phyloP scores from a whole-genome alignment of 2,888 invertebrate genomes.

The Pandemis heparana region DNA sequence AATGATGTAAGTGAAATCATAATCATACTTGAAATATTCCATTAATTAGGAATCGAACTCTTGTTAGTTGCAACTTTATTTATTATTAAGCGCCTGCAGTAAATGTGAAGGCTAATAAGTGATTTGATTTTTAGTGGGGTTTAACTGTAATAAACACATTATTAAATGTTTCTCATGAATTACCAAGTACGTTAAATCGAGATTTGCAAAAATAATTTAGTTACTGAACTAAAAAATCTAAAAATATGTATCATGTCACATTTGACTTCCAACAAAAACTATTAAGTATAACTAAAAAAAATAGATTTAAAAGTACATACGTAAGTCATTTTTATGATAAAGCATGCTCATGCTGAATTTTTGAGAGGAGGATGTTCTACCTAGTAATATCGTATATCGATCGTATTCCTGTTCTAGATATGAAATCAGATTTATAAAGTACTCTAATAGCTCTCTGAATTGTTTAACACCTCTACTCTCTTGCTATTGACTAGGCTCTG shows the following conservation, averaged over 20 bases:
- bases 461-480: conserved; percentile 5
- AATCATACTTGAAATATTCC: not conserved
- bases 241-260: no score
- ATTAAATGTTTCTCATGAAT: not conserved
- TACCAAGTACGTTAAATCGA: not conserved
- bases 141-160: not conserved
- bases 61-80: not conserved
- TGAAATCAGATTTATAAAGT: not conserved
- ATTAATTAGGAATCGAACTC: not conserved
- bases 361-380: not conserved
- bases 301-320: no score
- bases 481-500: conserved; percentile 5
- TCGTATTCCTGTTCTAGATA: not conserved
- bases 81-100: not conserved
- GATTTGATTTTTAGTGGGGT: not conserved
- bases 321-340: no score
- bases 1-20: conserved; percentile 34
- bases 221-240: no score
- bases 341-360: not conserved
- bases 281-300: no score
- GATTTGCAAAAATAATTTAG: no score
- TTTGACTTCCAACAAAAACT: no score
- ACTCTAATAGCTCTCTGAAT: not conserved
- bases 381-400: not conserved
- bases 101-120: conserved; percentile 4